Base-by-base conservation (phyloP, 2,797 vertebrate genomes). In the Cyprinella venusta region DNA sequence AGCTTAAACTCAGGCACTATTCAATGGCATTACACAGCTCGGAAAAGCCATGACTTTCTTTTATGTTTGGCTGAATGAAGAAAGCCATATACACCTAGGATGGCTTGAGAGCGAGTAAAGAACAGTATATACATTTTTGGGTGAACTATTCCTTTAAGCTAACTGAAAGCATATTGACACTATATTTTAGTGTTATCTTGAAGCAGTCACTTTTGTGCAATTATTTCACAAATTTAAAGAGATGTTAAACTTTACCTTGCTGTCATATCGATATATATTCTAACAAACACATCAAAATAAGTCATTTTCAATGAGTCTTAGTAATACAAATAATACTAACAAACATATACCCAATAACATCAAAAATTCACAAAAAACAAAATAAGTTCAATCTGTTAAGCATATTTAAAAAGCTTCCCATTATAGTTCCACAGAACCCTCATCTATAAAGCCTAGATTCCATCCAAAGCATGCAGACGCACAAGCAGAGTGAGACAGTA, bases 401-500 rank as follows among this genome's bases (percentile, higher is more conserved):
- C 79, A 50, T 59, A 72, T 50, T 72, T 72, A 72, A 52, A 72
- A 30, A 50, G 70, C 26, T 72, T 52, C 24, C 69, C 30, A 56
- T 56, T 38, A 56, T 38, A 56, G 50, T 75, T 56, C 8, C 13
- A 61, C 26, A 61, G 36, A 24, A 45, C 40, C 40, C 26, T 69
- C 36, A 24, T 71, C 68, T 33, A 80, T 61, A 48, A 33, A 56
- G n/a, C 38, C 52, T 63, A 72, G 8, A 72, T 18, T 81, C 8
- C 56, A 63, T 63, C 59, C 59, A 63, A 63, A 63, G 59, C 52
- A 84, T 87, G 67, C 81, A 72, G 80, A 85, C 71, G 38, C 36
- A 82, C 80, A 65, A 64, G 75, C 77, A 79, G 79, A 79, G 63
- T 40, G 50, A 64, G 72, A 63, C 30, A 71, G 33, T 81, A 24